A percentile compares a stretch with the other conserved stretches of the same genome.
Evolutionary conservation across 64 coral and sea anemone species (phyloP).

Genomic region (Stichodactyla mertensii): DNA sequence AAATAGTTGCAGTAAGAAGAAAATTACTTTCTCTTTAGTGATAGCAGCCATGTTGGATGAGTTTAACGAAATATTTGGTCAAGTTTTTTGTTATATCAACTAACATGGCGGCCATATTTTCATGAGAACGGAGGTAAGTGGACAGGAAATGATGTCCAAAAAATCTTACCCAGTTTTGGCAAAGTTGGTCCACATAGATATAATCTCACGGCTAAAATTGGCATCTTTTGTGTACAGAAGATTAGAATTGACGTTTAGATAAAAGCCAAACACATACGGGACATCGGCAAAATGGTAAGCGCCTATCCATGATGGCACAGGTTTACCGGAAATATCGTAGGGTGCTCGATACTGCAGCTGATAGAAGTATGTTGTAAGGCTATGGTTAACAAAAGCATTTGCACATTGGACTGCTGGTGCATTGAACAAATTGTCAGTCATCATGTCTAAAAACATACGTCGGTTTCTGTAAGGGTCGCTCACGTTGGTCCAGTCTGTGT

Average conservation of each 20-base stretch:
- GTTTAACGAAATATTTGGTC: no score
- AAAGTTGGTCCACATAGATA: slow-evolving; percentile 49
- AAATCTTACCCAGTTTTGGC: slow-evolving; percentile 46
- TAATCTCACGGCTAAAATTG: slow-evolving; percentile 5
- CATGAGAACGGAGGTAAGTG: no score
- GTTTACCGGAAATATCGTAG: background rate
- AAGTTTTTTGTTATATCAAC: no score
- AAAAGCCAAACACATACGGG: slow-evolving; percentile 8
- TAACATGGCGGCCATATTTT: no score
- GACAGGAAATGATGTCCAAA: no score
- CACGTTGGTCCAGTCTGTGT: no score
- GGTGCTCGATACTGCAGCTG: background rate
- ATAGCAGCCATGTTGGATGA: no score
- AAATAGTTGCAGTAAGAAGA: no score
- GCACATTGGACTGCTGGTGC: slow-evolving; percentile 56
- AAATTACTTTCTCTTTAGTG: no score
- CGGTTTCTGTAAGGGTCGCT: no score
- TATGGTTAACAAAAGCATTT: slow-evolving; percentile 54
- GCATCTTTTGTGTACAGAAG: background rate
- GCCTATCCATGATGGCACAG: background rate
- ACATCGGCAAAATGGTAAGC: slow-evolving; percentile 33
- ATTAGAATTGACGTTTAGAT: background rate
- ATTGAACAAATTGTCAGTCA: slow-evolving; percentile 43
- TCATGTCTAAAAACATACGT: slow-evolving; percentile 39
- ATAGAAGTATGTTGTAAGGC: slow-evolving; percentile 40